A percentile compares a stretch with the other conserved stretches of the same genome.
These are phyloP conservation scores for Cyclargus thomasi DNA, from an alignment of 1,140 invertebrate species.

Conservation along the genomic window DNA sequence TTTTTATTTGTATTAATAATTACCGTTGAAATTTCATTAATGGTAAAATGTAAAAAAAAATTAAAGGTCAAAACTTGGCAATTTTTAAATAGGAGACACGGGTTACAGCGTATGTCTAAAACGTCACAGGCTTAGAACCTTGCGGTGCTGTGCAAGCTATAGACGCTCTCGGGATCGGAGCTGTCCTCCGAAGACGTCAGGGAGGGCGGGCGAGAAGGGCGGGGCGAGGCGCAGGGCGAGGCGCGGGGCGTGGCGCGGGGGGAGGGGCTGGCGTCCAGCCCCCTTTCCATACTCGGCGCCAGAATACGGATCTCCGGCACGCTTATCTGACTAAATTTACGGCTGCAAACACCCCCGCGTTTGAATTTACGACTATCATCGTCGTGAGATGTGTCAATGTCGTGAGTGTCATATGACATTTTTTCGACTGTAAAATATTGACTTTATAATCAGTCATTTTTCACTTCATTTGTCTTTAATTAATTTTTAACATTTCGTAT, in stretches of 20 bases:
- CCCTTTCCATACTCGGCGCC: conserved; percentile 85
- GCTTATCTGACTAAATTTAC: conserved; percentile 81
- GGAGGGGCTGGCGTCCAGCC: conserved; percentile 74
- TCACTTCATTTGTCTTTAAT: not conserved
- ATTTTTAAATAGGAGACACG: too few relatives aligned
- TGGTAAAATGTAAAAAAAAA: too few relatives aligned
- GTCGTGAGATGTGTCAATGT: too few relatives aligned
- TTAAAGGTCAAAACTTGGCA: too few relatives aligned
- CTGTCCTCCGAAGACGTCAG: conserved; percentile 51
- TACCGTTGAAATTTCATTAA: too few relatives aligned
- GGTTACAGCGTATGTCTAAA: conserved; percentile 31
- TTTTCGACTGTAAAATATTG: not conserved
- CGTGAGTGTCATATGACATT: not conserved
- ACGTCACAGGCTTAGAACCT: conserved; percentile 42
- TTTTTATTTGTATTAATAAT: too few relatives aligned
- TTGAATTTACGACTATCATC: not conserved
- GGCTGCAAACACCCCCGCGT: conserved; percentile 70
- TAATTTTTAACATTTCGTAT: too few relatives aligned
- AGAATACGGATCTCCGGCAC: conserved; percentile 85
- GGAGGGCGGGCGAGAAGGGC: conserved; percentile 33
- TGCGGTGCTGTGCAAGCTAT: conserved; percentile 62
- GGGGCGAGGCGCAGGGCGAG: conserved; percentile 44
- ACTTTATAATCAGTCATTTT: not conserved
- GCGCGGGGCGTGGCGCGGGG: conserved; percentile 43
- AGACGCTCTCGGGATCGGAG: conserved; percentile 68